A percentile compares a stretch with the other conserved stretches of the same genome.
These are phyloP conservation scores for Pseudobourletiella spinata DNA, from an alignment of 1,140 invertebrate genomes.

Conservation along the genomic window DNA sequence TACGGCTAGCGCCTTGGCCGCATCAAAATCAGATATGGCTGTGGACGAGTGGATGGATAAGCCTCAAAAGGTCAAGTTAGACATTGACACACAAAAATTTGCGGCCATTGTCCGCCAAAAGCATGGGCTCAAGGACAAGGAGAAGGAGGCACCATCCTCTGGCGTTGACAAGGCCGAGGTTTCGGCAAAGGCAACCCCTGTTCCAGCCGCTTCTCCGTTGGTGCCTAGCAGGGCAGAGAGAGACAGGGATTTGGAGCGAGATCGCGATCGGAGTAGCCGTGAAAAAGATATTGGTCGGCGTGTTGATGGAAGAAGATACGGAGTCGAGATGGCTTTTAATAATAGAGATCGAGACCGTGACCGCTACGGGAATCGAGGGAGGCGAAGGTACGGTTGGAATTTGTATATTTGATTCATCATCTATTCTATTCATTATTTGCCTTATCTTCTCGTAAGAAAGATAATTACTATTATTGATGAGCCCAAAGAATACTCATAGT, in stretches of 20 bases:
- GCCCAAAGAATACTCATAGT: not conserved
- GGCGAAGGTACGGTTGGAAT: constrained; percentile 20
- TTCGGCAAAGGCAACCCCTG: not conserved
- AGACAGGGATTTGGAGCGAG: constrained; percentile 2
- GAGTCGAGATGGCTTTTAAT: constrained; percentile 23
- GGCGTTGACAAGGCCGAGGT: constrained; percentile 1
- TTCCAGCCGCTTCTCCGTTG: not conserved
- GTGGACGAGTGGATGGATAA: constrained; percentile 36
- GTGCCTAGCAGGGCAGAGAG: constrained; percentile 3
- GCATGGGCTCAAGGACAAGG: constrained; percentile 27
- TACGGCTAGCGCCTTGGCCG: not conserved
- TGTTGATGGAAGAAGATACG: constrained; percentile 1
- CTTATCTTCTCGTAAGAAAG: too few relatives aligned
- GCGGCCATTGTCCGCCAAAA: constrained; percentile 34
- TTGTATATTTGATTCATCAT: constrained; percentile 7
- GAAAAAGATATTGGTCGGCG: constrained; percentile 9
- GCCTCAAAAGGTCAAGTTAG: constrained; percentile 29
- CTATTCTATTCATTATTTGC: constrained; percentile 9
- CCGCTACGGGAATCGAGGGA: constrained; percentile 11
- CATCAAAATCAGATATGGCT: constrained; percentile 10
- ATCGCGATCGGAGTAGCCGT: not conserved
- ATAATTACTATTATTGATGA: too few relatives aligned
- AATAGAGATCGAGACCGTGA: constrained; percentile 23
- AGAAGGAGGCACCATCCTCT: too few relatives aligned
- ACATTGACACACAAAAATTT: constrained; percentile 36